phyloP scores from a whole-genome alignment of 2,113 vertebrate species.

The Marcusenius ussheri region DNA sequence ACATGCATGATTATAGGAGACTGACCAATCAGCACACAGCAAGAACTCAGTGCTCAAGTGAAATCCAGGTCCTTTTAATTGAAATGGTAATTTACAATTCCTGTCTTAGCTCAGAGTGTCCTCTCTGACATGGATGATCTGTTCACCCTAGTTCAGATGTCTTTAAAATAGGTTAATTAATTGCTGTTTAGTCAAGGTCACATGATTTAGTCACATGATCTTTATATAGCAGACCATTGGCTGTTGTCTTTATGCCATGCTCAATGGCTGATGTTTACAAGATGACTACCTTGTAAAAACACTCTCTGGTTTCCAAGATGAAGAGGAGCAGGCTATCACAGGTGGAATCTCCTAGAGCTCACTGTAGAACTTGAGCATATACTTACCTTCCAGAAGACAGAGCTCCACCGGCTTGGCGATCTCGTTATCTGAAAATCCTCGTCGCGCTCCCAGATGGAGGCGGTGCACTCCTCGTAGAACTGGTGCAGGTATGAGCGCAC shows the following conservation, averaged over 20 bases:
- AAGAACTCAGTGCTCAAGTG: too few relatives aligned
- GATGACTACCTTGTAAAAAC: not conserved
- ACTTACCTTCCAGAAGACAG: slow-evolving; percentile 82
- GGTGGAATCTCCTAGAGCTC: not conserved
- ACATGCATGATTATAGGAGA: too few relatives aligned
- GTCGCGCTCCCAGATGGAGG: slow-evolving; percentile 81
- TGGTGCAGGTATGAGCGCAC: slow-evolving; percentile 95
- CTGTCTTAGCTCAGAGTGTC: too few relatives aligned
- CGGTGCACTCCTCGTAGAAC: slow-evolving; percentile 93
- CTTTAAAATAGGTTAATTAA: not conserved
- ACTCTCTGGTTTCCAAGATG: not conserved
- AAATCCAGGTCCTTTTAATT: too few relatives aligned
- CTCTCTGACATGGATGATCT: too few relatives aligned
- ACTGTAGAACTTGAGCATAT: not conserved
- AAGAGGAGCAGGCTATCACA: not conserved
- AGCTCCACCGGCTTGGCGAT: slow-evolving; percentile 77
- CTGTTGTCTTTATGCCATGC: not conserved
- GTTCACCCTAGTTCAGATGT: not conserved
- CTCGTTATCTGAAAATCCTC: slow-evolving; percentile 81
- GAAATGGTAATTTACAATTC: too few relatives aligned
- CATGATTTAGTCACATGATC: not conserved
- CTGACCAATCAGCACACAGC: too few relatives aligned
- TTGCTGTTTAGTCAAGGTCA: not conserved
- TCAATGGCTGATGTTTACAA: not conserved
- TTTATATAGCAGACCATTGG: not conserved